Evolutionary conservation across 2,113 vertebrate genomes (phyloP), one percentile per base, ranked within the genome.

Genomic region (Xenopus tropicalis): DNA sequence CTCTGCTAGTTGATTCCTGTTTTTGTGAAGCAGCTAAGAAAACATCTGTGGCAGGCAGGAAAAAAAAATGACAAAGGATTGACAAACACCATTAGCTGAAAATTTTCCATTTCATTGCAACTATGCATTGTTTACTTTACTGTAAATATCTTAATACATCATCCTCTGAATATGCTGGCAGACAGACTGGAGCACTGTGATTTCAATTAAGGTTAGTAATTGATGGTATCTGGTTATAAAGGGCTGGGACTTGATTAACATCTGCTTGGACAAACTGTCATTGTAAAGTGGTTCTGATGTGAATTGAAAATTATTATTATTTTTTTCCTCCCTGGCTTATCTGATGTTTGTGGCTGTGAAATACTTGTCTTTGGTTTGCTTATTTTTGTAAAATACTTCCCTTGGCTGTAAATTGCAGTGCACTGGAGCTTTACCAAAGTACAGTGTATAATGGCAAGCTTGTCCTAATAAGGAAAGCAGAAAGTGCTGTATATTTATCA

Each of bases 21-120:
- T 96, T 93, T 96, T 94, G 92, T 94, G 94, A 93, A 97, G 93
- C 94, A 92, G 93, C 96, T 92, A 95, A 95, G 94, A 94, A 96
- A 98, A 98, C 96, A 98, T 98, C 95, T 98, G 96, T 98, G 96
- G 94, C 95, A 97, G 95, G 95, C 90, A 85, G 91, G 92, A 88
- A 69, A 76, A 75, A 75, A 92, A 93, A 93, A 93, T 93, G 90
- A 95, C 92, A 93, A 96, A 92, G 90, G 89, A 93, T 94, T 93
- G 91, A 93, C 93, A 97, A 96, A 98, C 93, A 95, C 91, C 92
- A 93, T 96, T 94, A 95, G 93, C 90, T 91, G 88, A 92, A 93
- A 92, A 93, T 91, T 92, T 94, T 94, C 91, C 90, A 90, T 95
- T 93, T 94, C 90, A 91, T 94, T 93, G 91, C 90, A 92, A 92